Percentiles rank a stretch among this genome's conserved stretches.
These are phyloP conservation scores for Parelbella ahira DNA, from an alignment of 2,888 invertebrate species.

Conservation along the genomic window DNA sequence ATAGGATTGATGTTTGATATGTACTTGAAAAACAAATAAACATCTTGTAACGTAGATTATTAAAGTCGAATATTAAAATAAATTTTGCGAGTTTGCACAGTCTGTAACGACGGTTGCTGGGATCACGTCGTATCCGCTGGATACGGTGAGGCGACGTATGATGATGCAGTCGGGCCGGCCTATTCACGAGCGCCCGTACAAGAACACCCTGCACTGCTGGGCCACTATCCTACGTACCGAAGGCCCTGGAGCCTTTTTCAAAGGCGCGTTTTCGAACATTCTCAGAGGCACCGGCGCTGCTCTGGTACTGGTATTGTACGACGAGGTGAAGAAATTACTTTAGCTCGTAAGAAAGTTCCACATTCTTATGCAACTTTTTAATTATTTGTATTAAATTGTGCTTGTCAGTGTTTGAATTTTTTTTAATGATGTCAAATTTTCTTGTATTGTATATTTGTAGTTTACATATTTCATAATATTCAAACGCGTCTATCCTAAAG, in stretches of 20 bases:
- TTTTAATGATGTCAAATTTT: slow-evolving; percentile 7
- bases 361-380: too few relatives aligned
- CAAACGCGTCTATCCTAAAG: slow-evolving; percentile 3
- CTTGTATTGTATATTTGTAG: slow-evolving; percentile 5
- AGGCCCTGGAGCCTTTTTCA: slow-evolving; percentile 93
- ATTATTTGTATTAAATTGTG: too few relatives aligned
- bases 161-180: slow-evolving; percentile 98
- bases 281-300: slow-evolving; percentile 96
- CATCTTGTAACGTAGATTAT: too few relatives aligned
- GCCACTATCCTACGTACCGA: slow-evolving; percentile 88
- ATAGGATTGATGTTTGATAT: too few relatives aligned
- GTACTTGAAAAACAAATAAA: too few relatives aligned
- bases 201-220: slow-evolving; percentile 95
- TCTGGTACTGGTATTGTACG: slow-evolving; percentile 93
- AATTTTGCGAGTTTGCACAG: too few relatives aligned
- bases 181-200: slow-evolving; percentile 89
- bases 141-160: slow-evolving; percentile 96
- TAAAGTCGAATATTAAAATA: too few relatives aligned
- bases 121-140: slow-evolving; percentile 96
- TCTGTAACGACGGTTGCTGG: slow-evolving; percentile 88
- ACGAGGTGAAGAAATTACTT: slow-evolving; percentile 87
- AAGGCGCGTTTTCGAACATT: slow-evolving; percentile 96
- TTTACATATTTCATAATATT: slow-evolving; percentile 14
- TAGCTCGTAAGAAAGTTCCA: slow-evolving; percentile 40
- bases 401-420: neutral